Evolutionary conservation across 1,140 invertebrate genomes (phyloP).

Genomic region (Galendromus occidentalis): DNA sequence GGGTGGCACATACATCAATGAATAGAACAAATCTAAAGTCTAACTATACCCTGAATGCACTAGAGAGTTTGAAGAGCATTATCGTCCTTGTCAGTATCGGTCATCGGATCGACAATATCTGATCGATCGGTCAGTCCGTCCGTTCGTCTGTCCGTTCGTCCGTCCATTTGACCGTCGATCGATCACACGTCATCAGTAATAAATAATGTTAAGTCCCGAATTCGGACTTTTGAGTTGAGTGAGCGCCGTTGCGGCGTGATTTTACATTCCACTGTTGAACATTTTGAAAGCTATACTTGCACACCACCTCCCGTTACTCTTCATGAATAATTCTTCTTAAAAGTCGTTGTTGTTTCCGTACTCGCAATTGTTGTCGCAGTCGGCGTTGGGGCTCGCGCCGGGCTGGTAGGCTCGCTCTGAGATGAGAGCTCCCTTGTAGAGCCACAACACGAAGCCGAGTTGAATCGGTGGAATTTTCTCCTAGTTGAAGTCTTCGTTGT

Average conservation of each 20-base stretch:
- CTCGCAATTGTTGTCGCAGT: too few relatives aligned
- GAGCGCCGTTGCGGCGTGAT: conserved; percentile 7
- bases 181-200: neutral
- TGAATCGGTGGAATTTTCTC: too few relatives aligned
- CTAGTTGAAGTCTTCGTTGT: too few relatives aligned
- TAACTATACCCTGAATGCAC: conserved; percentile 8
- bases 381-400: too few relatives aligned
- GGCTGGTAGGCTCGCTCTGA: too few relatives aligned
- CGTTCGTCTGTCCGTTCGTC: neutral
- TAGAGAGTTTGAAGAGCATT: neutral
- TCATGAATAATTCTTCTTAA: neutral
- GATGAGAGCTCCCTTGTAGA: too few relatives aligned
- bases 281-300: conserved; percentile 11
- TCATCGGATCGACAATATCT: neutral
- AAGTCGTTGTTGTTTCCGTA: too few relatives aligned
- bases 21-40: neutral
- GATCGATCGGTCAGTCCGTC: neutral
- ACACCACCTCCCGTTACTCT: conserved; percentile 11
- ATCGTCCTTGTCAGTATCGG: neutral
- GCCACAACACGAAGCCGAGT: too few relatives aligned
- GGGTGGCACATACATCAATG: neutral
- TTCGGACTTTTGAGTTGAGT: neutral
- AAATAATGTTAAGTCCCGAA: too few relatives aligned
- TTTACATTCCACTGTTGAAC: conserved; percentile 10
- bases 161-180: neutral